phyloP scores from a whole-genome alignment of 2,113 vertebrate species.

The Elephantulus edwardii region DNA sequence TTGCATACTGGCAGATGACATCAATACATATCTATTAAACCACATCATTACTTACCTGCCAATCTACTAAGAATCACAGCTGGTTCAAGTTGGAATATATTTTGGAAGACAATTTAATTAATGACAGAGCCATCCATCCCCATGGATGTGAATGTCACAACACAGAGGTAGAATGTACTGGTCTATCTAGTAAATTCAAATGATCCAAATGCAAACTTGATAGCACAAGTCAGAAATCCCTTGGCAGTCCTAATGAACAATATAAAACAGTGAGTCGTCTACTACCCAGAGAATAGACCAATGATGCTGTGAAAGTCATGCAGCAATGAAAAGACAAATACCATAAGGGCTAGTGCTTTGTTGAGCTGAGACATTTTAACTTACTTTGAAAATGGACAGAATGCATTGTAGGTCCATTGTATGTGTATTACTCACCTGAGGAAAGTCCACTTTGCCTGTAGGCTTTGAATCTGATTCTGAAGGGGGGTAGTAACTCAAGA shows the following conservation, averaged over 20 bases:
- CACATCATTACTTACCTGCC: too few relatives aligned
- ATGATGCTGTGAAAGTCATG: too few relatives aligned
- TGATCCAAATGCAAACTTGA: not conserved
- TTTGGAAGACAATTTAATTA: too few relatives aligned
- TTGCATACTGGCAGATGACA: too few relatives aligned
- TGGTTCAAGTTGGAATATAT: too few relatives aligned
- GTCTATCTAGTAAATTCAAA: not conserved
- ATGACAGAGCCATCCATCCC: too few relatives aligned
- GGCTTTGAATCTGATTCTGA: not conserved
- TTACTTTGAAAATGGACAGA: not conserved
- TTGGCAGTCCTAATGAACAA: not conserved
- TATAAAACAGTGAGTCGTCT: too few relatives aligned
- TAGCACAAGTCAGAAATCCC: not conserved
- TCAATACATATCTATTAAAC: too few relatives aligned
- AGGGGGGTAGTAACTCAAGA: not conserved
- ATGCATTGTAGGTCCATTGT: not conserved
- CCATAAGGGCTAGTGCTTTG: not conserved
- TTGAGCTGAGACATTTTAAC: not conserved
- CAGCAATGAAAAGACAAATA: not conserved
- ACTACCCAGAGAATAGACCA: not conserved
- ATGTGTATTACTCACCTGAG: not conserved
- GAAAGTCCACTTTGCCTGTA: not conserved
- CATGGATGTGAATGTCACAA: too few relatives aligned
- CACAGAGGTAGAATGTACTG: not conserved
- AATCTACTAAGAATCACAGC: too few relatives aligned